Evolutionary conservation across 2,888 invertebrate genomes (phyloP).

Genomic region (Lepidocyrtoides sp.): DNA sequence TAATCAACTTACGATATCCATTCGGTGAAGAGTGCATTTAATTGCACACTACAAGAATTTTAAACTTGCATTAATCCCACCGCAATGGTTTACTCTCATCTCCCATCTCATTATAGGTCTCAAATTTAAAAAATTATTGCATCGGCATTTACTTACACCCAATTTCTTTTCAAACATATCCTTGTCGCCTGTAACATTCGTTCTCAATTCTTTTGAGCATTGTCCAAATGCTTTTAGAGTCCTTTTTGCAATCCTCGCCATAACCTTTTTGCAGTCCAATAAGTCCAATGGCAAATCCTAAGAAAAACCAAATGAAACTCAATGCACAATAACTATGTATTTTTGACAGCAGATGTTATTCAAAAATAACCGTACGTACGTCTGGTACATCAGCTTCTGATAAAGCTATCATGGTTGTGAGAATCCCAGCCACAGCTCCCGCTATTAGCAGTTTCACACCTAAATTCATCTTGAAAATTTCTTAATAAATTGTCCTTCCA

Average conservation of each 20-base stretch:
- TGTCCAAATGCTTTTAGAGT: conserved; percentile 57
- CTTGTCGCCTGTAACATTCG: conserved; percentile 44
- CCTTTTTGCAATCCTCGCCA: conserved; percentile 66
- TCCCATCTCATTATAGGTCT: no score
- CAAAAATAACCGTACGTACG: no score
- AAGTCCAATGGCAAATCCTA: conserved; percentile 48
- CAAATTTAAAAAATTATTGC: no score
- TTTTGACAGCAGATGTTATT: no score
- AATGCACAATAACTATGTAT: no score
- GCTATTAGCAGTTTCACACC: not conserved
- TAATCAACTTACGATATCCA: conserved; percentile 58
- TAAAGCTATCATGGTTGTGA: not conserved
- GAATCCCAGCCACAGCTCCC: not conserved
- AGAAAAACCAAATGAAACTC: not conserved
- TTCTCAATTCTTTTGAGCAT: conserved; percentile 49
- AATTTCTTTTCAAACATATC: conserved; percentile 63
- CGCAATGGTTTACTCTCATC: no score
- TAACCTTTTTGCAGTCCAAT: conserved; percentile 62
- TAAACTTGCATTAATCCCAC: no score
- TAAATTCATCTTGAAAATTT: conserved; percentile 3
- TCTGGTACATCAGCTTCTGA: conserved; percentile 24
- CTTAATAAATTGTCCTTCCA: no score
- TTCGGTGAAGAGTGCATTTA: conserved; percentile 41
- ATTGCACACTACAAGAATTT: conserved; percentile 55
- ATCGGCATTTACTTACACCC: conserved; percentile 61